Evolutionary conservation across 2,113 vertebrate genomes (phyloP).

Genomic region (Ciconia boyciana): DNA sequence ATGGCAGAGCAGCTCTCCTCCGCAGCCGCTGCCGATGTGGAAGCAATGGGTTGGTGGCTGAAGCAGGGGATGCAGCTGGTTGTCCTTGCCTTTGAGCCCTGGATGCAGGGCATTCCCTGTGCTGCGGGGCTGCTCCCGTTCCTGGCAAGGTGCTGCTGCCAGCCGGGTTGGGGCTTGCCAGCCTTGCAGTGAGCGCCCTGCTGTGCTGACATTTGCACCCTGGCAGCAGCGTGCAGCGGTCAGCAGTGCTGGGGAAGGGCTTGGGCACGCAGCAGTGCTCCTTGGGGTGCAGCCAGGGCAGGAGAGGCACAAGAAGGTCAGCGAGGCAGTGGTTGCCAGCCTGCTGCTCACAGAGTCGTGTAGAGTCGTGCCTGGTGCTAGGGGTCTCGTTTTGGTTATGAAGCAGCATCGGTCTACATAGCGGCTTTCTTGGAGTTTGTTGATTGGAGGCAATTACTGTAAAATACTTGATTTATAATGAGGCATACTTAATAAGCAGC

Average conservation of each 20-base stretch:
- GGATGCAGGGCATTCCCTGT: background rate
- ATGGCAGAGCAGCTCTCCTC: background rate
- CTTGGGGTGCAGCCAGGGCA: background rate
- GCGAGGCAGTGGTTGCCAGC: background rate
- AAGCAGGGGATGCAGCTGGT: background rate
- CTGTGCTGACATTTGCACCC: background rate
- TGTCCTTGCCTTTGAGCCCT: background rate
- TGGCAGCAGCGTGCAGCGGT: background rate
- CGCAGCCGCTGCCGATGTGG: background rate
- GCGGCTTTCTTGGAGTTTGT: background rate
- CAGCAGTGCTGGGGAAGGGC: background rate
- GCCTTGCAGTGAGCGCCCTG: fast-evolving
- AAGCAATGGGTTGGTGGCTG: background rate
- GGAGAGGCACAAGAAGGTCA: background rate
- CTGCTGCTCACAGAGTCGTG: fast-evolving
- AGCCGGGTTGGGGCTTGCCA: background rate
- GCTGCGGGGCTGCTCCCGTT: background rate
- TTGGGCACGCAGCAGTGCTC: background rate
- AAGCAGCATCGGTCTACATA: background rate
- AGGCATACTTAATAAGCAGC: conserved; percentile 43
- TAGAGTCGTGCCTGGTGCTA: background rate
- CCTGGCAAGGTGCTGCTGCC: background rate
- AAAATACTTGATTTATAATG: conserved; percentile 57
- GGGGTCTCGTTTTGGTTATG: background rate
- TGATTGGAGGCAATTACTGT: conserved; percentile 52